phyloP scores from a whole-genome alignment of 2,113 vertebrate genomes.

The Protomyctophum bolini region DNA sequence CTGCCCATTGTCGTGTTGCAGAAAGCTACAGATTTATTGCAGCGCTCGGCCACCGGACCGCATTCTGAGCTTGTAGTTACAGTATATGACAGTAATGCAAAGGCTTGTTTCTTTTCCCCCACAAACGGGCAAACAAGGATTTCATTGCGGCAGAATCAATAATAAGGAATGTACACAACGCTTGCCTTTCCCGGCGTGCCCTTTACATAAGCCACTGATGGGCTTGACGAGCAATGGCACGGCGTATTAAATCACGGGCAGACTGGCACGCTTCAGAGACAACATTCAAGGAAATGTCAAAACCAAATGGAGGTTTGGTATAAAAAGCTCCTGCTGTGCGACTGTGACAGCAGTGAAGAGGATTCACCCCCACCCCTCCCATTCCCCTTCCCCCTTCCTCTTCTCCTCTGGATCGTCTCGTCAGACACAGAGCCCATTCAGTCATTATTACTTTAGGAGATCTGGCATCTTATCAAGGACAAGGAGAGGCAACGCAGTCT shows the following conservation, averaged over 20 bases:
- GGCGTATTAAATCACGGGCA: slow-evolving; percentile 67
- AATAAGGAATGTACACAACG: slow-evolving; percentile 33
- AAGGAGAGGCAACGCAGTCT: slow-evolving; percentile 51
- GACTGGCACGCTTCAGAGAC: slow-evolving; percentile 72
- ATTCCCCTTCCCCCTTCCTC: slow-evolving; percentile 33
- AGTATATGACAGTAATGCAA: slow-evolving; percentile 6
- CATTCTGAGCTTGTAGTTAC: slow-evolving; percentile 34
- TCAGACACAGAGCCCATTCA: slow-evolving; percentile 54
- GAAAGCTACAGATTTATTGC: slow-evolving; percentile 28
- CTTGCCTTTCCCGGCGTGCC: slow-evolving; percentile 15
- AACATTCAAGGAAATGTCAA: slow-evolving; percentile 67
- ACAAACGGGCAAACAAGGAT: slow-evolving; percentile 43
- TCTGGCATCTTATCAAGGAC: slow-evolving; percentile 72
- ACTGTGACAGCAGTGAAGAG: slow-evolving; percentile 37
- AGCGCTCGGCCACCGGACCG: slow-evolving; percentile 12
- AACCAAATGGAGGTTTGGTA: slow-evolving; percentile 48
- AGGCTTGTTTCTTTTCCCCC: too few species aligned
- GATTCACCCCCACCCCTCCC: slow-evolving; percentile 15
- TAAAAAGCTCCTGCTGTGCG: slow-evolving; percentile 39
- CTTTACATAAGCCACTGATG: slow-evolving; percentile 39
- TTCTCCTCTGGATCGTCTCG: slow-evolving; percentile 1
- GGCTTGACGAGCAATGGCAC: slow-evolving; percentile 43
- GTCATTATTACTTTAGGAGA: slow-evolving; percentile 65
- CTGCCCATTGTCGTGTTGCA: slow-evolving; percentile 4
- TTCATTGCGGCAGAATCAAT: slow-evolving; percentile 56